phyloP scores from a whole-genome alignment of 2,888 invertebrate genomes.

The Lepidochrysops patricia region DNA sequence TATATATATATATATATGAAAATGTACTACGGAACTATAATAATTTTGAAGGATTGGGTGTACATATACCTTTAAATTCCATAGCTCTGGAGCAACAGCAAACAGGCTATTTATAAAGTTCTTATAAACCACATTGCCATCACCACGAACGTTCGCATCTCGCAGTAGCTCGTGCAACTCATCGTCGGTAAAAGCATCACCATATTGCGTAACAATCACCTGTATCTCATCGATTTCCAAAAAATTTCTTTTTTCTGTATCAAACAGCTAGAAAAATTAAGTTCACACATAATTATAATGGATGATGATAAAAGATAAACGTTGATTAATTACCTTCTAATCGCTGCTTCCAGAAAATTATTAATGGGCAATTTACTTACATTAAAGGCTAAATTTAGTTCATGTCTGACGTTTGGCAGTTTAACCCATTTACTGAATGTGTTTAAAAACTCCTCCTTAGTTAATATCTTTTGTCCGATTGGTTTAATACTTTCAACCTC shows the following conservation, averaged over 20 bases:
- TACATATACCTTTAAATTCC: conserved; percentile 47
- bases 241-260: conserved; percentile 51
- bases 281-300: too few species aligned
- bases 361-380: too few species aligned
- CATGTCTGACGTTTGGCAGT: conserved; percentile 49
- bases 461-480: conserved; percentile 40
- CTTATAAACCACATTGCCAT: conserved; percentile 51
- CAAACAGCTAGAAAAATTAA: conserved; percentile 44
- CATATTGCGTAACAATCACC: conserved; percentile 39
- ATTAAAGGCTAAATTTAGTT: conserved; percentile 51
- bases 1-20: too few species aligned
- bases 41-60: too few species aligned
- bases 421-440: conserved; percentile 45
- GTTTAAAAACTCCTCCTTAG: conserved; percentile 52
- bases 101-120: conserved; percentile 55
- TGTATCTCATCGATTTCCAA: conserved; percentile 48
- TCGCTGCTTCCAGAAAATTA: too few species aligned
- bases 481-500: conserved; percentile 48
- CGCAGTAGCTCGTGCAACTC: conserved; percentile 49
- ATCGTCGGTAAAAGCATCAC: conserved; percentile 37
- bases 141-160: conserved; percentile 54
- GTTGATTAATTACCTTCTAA: too few species aligned
- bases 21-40: too few species aligned
- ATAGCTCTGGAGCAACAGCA: conserved; percentile 48
- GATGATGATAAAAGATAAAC: neutral